Conservation (phyloP, 2,797 vertebrate species). For the Rousettus madagascariensis region DNA sequence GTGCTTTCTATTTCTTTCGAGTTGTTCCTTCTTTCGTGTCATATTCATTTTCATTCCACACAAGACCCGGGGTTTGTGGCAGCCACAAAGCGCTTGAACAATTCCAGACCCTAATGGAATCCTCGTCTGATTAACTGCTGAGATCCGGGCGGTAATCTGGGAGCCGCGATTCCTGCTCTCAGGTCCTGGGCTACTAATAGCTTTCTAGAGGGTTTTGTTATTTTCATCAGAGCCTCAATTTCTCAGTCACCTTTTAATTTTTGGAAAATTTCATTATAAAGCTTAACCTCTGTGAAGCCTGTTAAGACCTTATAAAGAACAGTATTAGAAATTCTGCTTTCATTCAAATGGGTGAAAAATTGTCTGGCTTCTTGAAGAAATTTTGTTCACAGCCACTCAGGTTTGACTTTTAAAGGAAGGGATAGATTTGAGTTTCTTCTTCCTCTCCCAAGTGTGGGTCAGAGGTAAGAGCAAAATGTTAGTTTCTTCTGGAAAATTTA, state of each 20-base stretch:
- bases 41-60: neutral
- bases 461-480: slow-evolving; percentile 10
- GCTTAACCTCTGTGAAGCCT: neutral
- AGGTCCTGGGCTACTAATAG: neutral
- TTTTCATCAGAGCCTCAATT: neutral
- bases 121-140: neutral
- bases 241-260: neutral
- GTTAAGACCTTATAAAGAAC: neutral
- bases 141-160: neutral
- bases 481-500: slow-evolving; percentile 18
- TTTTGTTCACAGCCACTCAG: neutral
- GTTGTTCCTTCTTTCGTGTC: neutral
- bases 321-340: neutral
- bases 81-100: neutral
- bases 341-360: neutral
- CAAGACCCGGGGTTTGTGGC: neutral
- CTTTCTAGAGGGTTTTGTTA: neutral
- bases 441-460: neutral
- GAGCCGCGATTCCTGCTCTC: neutral
- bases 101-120: neutral
- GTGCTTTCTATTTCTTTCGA: neutral
- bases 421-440: neutral
- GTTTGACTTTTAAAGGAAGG: slow-evolving; percentile 9
- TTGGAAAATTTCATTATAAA: neutral
- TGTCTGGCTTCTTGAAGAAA: neutral